These are phyloP conservation scores for Heterocephalus glaber DNA, from an alignment of 2,113 vertebrate species.

Conservation along the genomic window DNA sequence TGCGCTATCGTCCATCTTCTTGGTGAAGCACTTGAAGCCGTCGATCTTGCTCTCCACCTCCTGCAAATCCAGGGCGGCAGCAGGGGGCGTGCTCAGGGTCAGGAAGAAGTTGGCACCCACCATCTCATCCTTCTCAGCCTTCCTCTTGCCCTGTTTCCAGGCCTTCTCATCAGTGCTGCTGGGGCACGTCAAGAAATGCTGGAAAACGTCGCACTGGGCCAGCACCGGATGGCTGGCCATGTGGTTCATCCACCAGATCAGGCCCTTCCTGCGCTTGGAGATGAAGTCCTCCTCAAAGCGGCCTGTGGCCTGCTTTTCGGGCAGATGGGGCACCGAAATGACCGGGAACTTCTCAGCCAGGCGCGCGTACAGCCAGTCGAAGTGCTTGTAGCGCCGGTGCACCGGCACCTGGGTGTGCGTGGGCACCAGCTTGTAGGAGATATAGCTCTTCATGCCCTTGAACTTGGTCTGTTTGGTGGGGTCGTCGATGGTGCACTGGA, in stretches of 20 bases:
- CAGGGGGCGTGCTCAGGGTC: slow-evolving; percentile 91
- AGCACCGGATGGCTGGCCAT: slow-evolving; percentile 98
- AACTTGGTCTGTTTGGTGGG: slow-evolving; percentile 99
- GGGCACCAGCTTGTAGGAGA: slow-evolving; percentile 95
- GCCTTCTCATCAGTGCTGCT: slow-evolving; percentile 93
- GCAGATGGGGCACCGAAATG: slow-evolving; percentile 96
- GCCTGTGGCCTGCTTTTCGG: slow-evolving; percentile 97
- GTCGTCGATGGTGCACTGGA: slow-evolving; percentile 95
- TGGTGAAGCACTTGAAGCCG: slow-evolving; percentile 96
- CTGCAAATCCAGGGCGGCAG: slow-evolving; percentile 91
- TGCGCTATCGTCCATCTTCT: slow-evolving; percentile 96
- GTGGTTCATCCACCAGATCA: slow-evolving; percentile 99
- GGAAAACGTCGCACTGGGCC: slow-evolving; percentile 95
- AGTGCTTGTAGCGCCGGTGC: slow-evolving; percentile 97
- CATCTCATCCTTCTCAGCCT: slow-evolving; percentile 97
- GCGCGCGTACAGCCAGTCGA: slow-evolving; percentile 96
- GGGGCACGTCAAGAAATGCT: slow-evolving; percentile 95
- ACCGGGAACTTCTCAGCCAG: slow-evolving; percentile 97
- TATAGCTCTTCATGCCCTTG: slow-evolving; percentile 99
- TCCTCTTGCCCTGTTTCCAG: slow-evolving; percentile 98
- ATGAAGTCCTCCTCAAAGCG: slow-evolving; percentile 99
- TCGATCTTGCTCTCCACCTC: slow-evolving; percentile 97
- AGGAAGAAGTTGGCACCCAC: slow-evolving; percentile 98
- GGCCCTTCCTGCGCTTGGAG: slow-evolving; percentile 95
- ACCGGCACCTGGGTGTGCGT: slow-evolving; percentile 93